Evolutionary conservation across 2,888 invertebrate genomes (phyloP).

Genomic region (Epiblema foenella): DNA sequence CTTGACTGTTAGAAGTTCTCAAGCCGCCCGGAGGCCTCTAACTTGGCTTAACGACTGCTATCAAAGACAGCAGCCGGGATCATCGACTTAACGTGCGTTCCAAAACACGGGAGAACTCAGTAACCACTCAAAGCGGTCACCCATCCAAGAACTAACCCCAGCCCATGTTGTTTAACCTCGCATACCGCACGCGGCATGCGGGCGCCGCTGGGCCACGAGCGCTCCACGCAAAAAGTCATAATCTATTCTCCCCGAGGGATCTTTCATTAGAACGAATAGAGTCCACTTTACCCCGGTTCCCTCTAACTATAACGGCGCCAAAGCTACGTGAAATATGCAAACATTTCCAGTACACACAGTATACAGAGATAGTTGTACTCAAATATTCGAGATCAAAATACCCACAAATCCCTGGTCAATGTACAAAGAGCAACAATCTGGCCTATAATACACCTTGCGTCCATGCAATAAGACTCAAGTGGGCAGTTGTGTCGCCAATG

Average conservation of each 20-base stretch:
- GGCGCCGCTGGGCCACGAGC: too few species aligned
- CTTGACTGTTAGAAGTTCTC: too few species aligned
- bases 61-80: too few species aligned
- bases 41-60: too few species aligned
- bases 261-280: not conserved
- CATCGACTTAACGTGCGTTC: too few species aligned
- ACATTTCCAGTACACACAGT: slow-evolving; percentile 2
- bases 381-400: slow-evolving; percentile 3
- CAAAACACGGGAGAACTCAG: too few species aligned
- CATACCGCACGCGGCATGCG: too few species aligned
- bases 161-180: too few species aligned
- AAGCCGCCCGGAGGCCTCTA: too few species aligned
- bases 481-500: not conserved
- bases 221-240: not conserved
- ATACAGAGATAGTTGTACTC: not conserved
- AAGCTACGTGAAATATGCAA: not conserved
- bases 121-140: too few species aligned
- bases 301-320: not conserved
- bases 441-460: not conserved
- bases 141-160: too few species aligned
- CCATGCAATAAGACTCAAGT: slow-evolving; percentile 1
- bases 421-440: not conserved
- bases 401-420: not conserved
- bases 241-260: not conserved
- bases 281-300: not conserved